Evolutionary conservation across 2,113 vertebrate species (phyloP).

Genomic region (Triplophysa tibetana): DNA sequence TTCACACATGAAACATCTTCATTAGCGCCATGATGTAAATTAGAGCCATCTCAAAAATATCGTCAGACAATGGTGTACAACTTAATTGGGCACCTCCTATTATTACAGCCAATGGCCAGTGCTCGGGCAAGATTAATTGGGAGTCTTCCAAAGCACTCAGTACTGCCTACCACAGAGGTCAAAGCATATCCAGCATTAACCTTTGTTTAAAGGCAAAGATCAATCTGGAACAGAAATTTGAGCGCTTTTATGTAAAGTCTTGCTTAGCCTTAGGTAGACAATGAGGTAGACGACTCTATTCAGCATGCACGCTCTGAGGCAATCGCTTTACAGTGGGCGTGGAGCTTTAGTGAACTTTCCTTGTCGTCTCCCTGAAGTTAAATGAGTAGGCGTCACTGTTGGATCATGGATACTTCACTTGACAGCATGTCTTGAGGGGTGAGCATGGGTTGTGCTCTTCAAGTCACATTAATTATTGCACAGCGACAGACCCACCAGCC

Average conservation of each 20-base stretch:
- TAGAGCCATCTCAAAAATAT: conserved; percentile 30
- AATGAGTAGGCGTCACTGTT: conserved; percentile 37
- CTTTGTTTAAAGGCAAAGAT: conserved; percentile 38
- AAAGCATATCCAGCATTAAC: conserved; percentile 23
- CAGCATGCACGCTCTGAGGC: neutral
- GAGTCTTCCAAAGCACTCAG: conserved; percentile 6
- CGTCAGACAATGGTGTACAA: conserved; percentile 40
- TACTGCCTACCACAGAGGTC: conserved; percentile 3
- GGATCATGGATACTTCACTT: conserved; percentile 24
- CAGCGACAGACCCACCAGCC: conserved; percentile 13
- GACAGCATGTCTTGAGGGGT: conserved; percentile 42
- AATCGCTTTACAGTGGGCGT: neutral
- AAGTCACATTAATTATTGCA: conserved; percentile 54
- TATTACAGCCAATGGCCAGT: conserved; percentile 31
- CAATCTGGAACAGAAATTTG: neutral
- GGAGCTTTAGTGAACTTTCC: conserved; percentile 28
- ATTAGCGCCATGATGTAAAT: conserved; percentile 48
- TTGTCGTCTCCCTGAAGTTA: conserved; percentile 25
- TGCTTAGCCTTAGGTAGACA: neutral
- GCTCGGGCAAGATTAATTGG: conserved; percentile 41
- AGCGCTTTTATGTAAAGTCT: conserved; percentile 8
- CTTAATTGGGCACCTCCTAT: conserved; percentile 47
- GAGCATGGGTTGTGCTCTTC: conserved; percentile 42
- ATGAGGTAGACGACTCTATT: neutral
- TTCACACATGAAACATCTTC: conserved; percentile 40